A percentile compares a stretch with the other conserved stretches of the same genome.
Conservation (phyloP, 2,113 vertebrate genomes). For the Mesembrinibis cayennensis region DNA sequence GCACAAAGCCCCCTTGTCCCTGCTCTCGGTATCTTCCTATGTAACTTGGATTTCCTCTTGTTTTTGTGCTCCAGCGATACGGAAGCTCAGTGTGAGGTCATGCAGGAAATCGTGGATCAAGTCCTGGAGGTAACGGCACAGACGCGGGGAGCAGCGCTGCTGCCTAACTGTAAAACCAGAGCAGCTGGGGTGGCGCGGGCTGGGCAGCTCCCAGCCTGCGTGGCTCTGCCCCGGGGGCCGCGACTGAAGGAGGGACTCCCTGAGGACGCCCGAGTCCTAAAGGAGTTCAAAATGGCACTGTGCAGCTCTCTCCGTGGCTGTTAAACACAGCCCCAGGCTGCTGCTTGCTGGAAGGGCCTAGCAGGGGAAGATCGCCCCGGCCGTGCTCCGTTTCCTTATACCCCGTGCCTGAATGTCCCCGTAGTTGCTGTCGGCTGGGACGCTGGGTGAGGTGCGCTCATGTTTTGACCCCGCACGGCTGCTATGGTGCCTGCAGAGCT, state of each 20-base stretch:
- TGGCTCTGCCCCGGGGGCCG: not conserved
- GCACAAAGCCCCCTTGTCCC: not conserved
- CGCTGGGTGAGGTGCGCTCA: accelerated
- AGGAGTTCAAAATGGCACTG: accelerated
- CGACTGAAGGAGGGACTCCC: not conserved
- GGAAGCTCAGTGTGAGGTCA: conserved; percentile 94
- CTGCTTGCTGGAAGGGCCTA: not conserved
- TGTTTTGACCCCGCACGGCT: accelerated
- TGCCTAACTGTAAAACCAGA: not conserved
- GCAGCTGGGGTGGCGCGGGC: not conserved
- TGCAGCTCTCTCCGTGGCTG: accelerated
- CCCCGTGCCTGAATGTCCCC: not conserved
- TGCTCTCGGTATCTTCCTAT: not conserved
- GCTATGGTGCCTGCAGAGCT: not conserved
- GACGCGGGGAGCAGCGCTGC: not conserved
- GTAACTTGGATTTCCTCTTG: conserved; percentile 29
- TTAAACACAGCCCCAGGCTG: not conserved
- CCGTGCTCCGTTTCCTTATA: not conserved
- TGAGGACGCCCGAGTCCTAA: not conserved
- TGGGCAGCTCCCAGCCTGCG: not conserved
- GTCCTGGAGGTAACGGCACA: conserved; percentile 85
- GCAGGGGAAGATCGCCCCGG: accelerated
- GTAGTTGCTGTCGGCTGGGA: not conserved
- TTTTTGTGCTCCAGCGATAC: conserved; percentile 79
- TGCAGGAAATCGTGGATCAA: conserved; percentile 98